These are phyloP conservation scores for Calameuta idolon DNA, from an alignment of 2,888 invertebrate species.

Conservation along the genomic window DNA sequence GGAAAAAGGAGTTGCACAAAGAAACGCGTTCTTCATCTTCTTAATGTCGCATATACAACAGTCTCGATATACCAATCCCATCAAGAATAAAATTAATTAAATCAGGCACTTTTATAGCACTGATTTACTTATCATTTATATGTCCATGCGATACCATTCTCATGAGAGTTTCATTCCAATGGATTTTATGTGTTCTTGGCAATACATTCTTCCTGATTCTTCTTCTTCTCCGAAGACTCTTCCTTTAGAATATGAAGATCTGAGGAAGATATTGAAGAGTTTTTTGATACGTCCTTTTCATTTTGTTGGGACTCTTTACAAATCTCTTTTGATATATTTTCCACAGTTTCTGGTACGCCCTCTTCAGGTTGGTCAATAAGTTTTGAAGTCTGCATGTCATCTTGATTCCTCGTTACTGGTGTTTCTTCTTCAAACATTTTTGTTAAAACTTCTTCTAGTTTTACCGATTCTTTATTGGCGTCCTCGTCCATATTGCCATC, in stretches of 20 bases:
- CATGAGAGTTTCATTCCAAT: background rate
- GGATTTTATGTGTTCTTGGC: background rate
- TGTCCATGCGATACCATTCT: background rate
- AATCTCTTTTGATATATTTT: constrained; percentile 48
- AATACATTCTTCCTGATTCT: background rate
- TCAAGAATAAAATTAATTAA: background rate
- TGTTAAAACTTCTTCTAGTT: background rate
- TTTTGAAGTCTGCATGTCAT: constrained; percentile 30
- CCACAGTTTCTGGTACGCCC: constrained; percentile 38
- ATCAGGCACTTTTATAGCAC: background rate
- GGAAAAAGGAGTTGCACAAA: background rate
- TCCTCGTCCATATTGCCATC: background rate
- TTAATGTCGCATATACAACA: background rate
- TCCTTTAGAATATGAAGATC: background rate
- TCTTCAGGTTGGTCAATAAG: constrained; percentile 26
- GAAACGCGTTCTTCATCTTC: background rate
- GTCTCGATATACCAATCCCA: background rate
- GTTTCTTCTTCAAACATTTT: background rate
- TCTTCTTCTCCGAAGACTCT: background rate
- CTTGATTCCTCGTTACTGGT: background rate
- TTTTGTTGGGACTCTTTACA: constrained; percentile 4
- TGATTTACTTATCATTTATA: background rate
- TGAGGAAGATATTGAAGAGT: background rate
- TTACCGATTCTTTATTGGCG: background rate
- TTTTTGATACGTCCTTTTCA: background rate